Percentiles rank a stretch among this genome's conserved stretches.
These are phyloP conservation scores for Euura lappo DNA, from an alignment of 1,140 invertebrate species.

Conservation along the genomic window DNA sequence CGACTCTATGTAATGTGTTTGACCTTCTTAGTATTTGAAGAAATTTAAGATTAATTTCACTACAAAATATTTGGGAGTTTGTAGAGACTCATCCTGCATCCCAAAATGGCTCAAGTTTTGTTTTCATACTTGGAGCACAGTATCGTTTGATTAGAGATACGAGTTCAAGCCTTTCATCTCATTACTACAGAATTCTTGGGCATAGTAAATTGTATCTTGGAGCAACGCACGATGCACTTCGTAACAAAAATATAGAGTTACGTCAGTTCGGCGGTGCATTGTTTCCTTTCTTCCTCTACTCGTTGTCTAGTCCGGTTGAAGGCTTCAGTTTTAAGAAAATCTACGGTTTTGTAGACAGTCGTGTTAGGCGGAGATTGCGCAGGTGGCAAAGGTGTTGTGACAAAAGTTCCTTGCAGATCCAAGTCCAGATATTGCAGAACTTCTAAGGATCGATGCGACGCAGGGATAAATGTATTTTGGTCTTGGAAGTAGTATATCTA, in stretches of 20 bases:
- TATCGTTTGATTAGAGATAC: too few relatives aligned
- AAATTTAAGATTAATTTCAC: too few relatives aligned
- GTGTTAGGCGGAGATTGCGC: conserved; percentile 58
- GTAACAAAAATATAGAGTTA: conserved; percentile 25
- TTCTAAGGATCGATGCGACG: conserved; percentile 41
- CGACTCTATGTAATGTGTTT: too few relatives aligned
- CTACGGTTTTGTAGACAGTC: conserved; percentile 87
- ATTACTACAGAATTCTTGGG: too few relatives aligned
- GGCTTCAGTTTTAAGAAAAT: conserved; percentile 90
- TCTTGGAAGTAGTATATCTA: conserved; percentile 58
- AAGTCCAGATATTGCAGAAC: conserved; percentile 77
- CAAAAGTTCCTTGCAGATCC: conserved; percentile 57
- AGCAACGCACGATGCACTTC: neutral
- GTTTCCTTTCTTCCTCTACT: conserved; percentile 69
- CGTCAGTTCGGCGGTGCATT: conserved; percentile 52
- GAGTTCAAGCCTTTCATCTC: too few relatives aligned
- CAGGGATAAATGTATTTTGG: conserved; percentile 52
- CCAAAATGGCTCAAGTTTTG: too few relatives aligned
- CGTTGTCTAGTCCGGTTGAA: conserved; percentile 87
- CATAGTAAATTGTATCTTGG: too few relatives aligned
- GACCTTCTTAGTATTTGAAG: too few relatives aligned
- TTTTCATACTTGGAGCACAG: too few relatives aligned
- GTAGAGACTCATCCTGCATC: too few relatives aligned
- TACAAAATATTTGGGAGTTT: too few relatives aligned
- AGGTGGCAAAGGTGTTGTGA: conserved; percentile 41